Evolutionary conservation across 1,140 invertebrate species (phyloP), one percentile per base, ranked within the genome.

Genomic region (Drosophila fuyamai): DNA sequence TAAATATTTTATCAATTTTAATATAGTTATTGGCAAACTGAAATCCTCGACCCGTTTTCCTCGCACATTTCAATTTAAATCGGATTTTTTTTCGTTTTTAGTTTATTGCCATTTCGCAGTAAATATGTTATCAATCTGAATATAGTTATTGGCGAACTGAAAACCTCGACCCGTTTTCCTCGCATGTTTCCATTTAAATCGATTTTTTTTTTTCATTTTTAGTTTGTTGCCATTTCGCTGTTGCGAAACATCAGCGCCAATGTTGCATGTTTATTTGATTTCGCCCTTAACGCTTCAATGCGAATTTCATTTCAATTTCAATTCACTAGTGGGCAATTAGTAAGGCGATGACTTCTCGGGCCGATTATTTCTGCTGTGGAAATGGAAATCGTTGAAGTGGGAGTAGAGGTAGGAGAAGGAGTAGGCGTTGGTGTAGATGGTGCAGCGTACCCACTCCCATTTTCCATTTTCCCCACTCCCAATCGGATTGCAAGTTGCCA

Each of bases 401-500:
- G 58, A 61, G 18, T 40, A 1, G n/a, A 14, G 36, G 13, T 29
- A 0, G 35, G 14, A 65, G 5, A 38, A 29, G 41, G 36, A 41
- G 29, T 35, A 12, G 51, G 35, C 53, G 58, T 53, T 18, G 4
- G n/a, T 27, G 63, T 43, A 48, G 35, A 32, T 68, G 50, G 27
- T 16, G 67, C 51, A 41, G 23, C 36, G 14, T 8, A 16, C 56
- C 41, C 47, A 40, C 40, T 70, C 32, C 68, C 46, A 51, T 47
- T 50, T 62, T 46, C 23, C 18, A 14, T 41, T 36, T n/a, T 10
- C 36, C 56, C 41, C 53, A 62, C 36, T 61, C 60, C 61, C 59
- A 54, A 32, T 44, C 13, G 62, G 51, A 66, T 62, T 80, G 72
- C 72, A 65, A 89, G 84, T 74, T 63, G 76, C 63, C 72, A 86